Conservation (phyloP, 2,888 invertebrate genomes). For the Stratiomys singularior region DNA sequence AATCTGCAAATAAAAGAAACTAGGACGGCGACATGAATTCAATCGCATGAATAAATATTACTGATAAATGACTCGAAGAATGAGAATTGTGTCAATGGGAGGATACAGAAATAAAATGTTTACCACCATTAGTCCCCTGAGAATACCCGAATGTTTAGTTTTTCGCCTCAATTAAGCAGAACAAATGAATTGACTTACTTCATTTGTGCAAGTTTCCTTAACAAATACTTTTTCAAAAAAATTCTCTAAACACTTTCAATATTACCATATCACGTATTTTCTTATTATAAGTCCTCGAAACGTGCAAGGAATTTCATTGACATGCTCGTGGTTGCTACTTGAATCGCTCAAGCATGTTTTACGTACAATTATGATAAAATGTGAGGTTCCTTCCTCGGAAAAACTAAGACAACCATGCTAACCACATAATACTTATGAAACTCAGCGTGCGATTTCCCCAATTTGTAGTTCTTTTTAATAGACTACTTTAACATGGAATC, state of each 20-base stretch:
- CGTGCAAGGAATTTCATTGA: slow-evolving; percentile 50
- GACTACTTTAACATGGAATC: slow-evolving; percentile 49
- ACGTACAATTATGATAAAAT: slow-evolving; percentile 46
- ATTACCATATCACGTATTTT: slow-evolving; percentile 21
- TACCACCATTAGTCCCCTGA: too few species aligned
- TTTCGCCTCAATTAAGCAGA: too few species aligned
- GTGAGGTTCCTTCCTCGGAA: not conserved
- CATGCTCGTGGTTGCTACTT: not conserved
- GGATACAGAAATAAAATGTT: too few species aligned
- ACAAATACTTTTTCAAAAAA: too few species aligned
- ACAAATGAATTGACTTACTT: too few species aligned
- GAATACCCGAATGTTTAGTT: too few species aligned
- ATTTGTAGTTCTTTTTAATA: slow-evolving; percentile 45
- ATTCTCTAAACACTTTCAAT: slow-evolving; percentile 10
- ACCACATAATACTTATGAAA: not conserved
- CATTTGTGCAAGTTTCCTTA: too few species aligned
- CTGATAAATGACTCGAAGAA: too few species aligned
- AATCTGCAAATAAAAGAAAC: too few species aligned
- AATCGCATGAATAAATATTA: too few species aligned
- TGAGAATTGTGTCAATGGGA: too few species aligned
- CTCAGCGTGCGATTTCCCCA: not conserved
- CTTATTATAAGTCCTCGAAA: slow-evolving; percentile 51
- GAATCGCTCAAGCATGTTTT: slow-evolving; percentile 29
- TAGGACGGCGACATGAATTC: too few species aligned
- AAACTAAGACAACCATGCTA: not conserved